Percentiles rank a stretch among this genome's conserved stretches.
Conservation (phyloP, 2,888 invertebrate genomes). For the Agelastica alni region DNA sequence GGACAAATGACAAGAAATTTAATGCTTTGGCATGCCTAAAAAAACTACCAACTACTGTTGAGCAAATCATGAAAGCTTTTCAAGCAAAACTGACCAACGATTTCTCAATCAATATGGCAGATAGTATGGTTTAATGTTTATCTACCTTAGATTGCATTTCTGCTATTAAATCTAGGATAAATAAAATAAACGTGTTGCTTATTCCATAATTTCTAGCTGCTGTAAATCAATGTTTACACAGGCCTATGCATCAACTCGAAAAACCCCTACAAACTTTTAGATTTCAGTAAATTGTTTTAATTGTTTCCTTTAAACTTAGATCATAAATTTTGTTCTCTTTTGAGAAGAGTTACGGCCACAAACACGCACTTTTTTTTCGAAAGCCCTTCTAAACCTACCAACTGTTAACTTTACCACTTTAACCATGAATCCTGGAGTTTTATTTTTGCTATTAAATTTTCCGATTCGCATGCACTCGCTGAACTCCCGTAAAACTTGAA, state of each 20-base stretch:
- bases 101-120: too few relatives aligned
- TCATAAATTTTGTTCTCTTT: slow-evolving; percentile 14
- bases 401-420: slow-evolving; percentile 23
- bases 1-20: too few relatives aligned
- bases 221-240: too few relatives aligned
- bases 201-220: too few relatives aligned
- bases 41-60: too few relatives aligned
- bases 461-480: slow-evolving; percentile 7
- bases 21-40: too few relatives aligned
- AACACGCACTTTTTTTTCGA: slow-evolving; percentile 10
- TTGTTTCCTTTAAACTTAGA: slow-evolving; percentile 13
- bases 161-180: too few relatives aligned
- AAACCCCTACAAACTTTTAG: slow-evolving; percentile 1
- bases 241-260: background rate
- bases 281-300: slow-evolving; percentile 14
- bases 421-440: slow-evolving; percentile 17
- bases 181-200: too few relatives aligned
- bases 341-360: slow-evolving; percentile 3
- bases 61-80: too few relatives aligned
- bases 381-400: slow-evolving; percentile 14
- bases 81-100: too few relatives aligned
- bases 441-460: slow-evolving; percentile 19
- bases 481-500: slow-evolving; percentile 8
- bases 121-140: too few relatives aligned
- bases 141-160: too few relatives aligned